Evolutionary conservation across 2,797 vertebrate genomes (phyloP).

Genomic region (Scomberomorus guttatus): DNA sequence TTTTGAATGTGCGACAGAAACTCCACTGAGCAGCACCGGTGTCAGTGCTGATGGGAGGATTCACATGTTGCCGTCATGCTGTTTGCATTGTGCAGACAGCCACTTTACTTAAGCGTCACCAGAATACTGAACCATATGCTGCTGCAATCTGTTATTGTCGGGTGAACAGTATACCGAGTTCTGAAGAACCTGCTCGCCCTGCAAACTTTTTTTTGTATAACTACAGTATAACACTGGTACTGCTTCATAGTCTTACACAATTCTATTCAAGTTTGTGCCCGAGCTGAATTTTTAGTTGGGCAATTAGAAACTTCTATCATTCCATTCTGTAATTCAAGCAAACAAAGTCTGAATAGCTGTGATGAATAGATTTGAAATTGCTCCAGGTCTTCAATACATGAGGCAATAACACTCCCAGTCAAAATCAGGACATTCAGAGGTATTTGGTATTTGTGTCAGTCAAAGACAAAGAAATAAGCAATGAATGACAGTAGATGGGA

Average conservation of each 20-base stretch:
- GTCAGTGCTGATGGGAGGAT: background rate
- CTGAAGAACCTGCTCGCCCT: background rate
- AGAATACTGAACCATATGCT: slow-evolving; percentile 58
- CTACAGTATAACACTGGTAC: background rate
- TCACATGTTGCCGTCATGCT: slow-evolving; percentile 36
- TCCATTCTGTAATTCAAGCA: background rate
- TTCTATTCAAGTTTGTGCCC: background rate
- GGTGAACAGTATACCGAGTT: slow-evolving; percentile 8
- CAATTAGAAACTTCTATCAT: background rate
- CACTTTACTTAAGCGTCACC: slow-evolving; percentile 37
- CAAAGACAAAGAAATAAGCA: background rate
- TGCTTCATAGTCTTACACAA: background rate
- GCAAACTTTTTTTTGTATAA: slow-evolving; percentile 17
- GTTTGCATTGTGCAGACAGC: slow-evolving; percentile 20
- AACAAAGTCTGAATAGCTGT: background rate
- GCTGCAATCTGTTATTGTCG: slow-evolving; percentile 49
- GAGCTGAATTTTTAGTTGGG: background rate
- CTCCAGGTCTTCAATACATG: background rate
- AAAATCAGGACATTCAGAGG: background rate
- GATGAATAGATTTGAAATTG: background rate
- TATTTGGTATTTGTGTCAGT: background rate
- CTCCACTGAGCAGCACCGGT: background rate
- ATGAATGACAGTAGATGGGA: background rate
- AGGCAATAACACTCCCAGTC: background rate
- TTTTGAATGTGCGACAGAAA: background rate